These are phyloP conservation scores for Sphaerophoria taeniata DNA, from an alignment of 2,888 invertebrate species.

Conservation along the genomic window DNA sequence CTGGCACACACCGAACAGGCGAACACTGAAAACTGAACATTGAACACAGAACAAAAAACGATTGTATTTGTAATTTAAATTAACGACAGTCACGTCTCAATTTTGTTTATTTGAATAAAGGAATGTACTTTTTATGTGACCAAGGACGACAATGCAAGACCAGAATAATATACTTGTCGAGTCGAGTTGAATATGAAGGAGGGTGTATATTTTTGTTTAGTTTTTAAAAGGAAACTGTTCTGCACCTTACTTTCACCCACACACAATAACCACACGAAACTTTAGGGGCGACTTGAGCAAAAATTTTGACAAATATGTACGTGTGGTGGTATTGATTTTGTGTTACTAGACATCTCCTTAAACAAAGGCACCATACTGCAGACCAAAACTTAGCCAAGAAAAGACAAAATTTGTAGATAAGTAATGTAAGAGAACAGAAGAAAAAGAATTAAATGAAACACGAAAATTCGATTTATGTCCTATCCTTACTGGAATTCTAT, in stretches of 20 bases:
- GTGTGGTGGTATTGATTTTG: slow-evolving; percentile 26
- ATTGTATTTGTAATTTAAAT: slow-evolving; percentile 74
- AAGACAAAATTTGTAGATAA: too few relatives aligned
- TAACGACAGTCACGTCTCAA: slow-evolving; percentile 74
- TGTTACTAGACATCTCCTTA: slow-evolving; percentile 5
- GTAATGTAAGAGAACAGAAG: background rate
- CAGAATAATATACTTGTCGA: slow-evolving; percentile 13
- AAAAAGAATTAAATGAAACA: background rate
- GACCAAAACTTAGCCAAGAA: background rate
- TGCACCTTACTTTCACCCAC: background rate
- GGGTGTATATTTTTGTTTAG: slow-evolving; percentile 2
- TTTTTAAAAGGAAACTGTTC: background rate
- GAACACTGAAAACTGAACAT: background rate
- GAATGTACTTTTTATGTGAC: slow-evolving; percentile 71
- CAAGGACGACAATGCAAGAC: slow-evolving; percentile 39
- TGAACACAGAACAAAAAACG: slow-evolving; percentile 37
- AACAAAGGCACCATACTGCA: background rate
- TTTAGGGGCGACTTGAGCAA: slow-evolving; percentile 12
- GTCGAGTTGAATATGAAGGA: background rate
- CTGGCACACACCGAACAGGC: background rate
- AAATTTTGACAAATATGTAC: slow-evolving; percentile 23
- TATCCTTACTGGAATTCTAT: background rate
- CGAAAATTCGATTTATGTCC: slow-evolving; percentile 32
- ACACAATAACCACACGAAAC: slow-evolving; percentile 2
- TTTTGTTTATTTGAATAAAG: slow-evolving; percentile 71